Conservation (phyloP, 2,113 vertebrate genomes). For the Gulo gulo region DNA sequence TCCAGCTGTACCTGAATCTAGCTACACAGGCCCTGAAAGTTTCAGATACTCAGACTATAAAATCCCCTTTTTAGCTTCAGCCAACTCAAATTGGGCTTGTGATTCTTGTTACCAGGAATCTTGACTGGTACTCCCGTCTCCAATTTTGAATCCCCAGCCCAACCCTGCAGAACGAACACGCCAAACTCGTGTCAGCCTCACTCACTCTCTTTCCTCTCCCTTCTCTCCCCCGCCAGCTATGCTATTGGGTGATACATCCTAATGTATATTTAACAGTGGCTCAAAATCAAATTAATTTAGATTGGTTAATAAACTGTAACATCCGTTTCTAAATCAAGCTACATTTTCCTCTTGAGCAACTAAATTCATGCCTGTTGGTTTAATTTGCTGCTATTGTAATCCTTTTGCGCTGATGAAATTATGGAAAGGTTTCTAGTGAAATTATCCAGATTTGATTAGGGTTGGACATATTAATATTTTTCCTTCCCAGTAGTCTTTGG, state of each 20-base stretch:
- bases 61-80: not conserved
- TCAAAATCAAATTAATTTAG: constrained; percentile 73
- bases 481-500: not conserved
- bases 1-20: not conserved
- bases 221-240: not conserved
- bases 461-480: constrained; percentile 23
- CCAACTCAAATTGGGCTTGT: not conserved
- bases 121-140: not conserved
- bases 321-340: constrained; percentile 72
- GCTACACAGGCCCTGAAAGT: fast-evolving
- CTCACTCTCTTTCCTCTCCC: not conserved
- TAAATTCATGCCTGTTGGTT: constrained; percentile 66
- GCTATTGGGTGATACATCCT: constrained; percentile 9
- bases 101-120: not conserved
- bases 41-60: not conserved
- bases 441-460: constrained; percentile 73
- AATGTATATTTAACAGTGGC: constrained; percentile 65
- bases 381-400: constrained; percentile 71
- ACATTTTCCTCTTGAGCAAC: constrained; percentile 65
- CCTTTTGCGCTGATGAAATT: constrained; percentile 70
- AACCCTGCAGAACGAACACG: fast-evolving
- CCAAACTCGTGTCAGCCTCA: fast-evolving
- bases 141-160: no score
- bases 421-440: constrained; percentile 62
- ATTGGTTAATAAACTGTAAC: constrained; percentile 72